phyloP scores from a whole-genome alignment of 2,888 invertebrate genomes.

The Plebejus argus region DNA sequence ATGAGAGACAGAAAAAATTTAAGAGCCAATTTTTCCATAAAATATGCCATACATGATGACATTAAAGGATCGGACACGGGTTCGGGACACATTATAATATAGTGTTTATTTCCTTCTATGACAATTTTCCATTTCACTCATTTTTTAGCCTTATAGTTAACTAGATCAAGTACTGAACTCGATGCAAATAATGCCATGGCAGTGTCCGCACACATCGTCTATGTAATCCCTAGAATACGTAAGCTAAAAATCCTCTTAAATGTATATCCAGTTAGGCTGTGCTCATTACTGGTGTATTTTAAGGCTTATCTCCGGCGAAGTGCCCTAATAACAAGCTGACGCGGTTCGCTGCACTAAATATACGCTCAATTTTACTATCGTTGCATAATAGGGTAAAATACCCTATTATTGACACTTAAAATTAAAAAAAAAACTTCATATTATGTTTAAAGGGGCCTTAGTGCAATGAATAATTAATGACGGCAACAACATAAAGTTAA shows the following conservation, averaged over 20 bases:
- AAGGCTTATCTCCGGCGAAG: slow-evolving; percentile 48
- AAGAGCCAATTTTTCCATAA: no score
- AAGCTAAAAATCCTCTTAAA: slow-evolving; percentile 45
- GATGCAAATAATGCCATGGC: not conserved
- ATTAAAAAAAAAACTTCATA: no score
- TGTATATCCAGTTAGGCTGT: slow-evolving; percentile 49
- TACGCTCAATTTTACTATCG: not conserved
- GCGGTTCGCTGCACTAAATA: slow-evolving; percentile 32
- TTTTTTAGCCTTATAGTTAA: not conserved
- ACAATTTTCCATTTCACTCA: no score
- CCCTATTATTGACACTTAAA: not conserved
- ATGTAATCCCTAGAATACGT: slow-evolving; percentile 41
- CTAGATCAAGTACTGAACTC: not conserved
- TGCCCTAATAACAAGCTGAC: slow-evolving; percentile 43
- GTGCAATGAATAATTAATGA: no score
- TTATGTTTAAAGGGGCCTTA: no score
- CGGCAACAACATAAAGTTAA: no score
- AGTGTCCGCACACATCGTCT: not conserved
- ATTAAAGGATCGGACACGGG: no score
- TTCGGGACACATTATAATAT: no score
- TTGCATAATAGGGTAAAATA: not conserved
- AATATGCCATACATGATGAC: no score
- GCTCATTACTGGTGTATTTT: slow-evolving; percentile 60
- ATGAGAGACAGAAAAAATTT: no score
- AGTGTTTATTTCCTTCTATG: no score